These are phyloP conservation scores for Drosophila tani DNA, from an alignment of 1,140 invertebrate species.

Conservation along the genomic window DNA sequence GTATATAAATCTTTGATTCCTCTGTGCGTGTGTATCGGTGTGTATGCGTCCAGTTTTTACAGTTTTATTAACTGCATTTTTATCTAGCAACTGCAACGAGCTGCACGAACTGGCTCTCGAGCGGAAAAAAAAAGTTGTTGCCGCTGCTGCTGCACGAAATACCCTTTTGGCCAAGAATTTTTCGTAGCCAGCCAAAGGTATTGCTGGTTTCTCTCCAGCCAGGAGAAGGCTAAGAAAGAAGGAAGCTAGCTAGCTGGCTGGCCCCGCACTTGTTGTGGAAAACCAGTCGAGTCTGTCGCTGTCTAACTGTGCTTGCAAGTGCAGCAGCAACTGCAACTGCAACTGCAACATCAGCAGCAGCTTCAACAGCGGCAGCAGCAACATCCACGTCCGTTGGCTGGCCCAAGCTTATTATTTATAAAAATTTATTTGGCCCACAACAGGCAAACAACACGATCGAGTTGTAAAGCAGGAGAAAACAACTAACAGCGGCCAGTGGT, in stretches of 20 bases:
- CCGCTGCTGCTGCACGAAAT: slow-evolving; percentile 75
- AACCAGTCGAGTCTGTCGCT: slow-evolving; percentile 74
- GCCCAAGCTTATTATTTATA: slow-evolving; percentile 73
- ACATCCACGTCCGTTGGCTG: slow-evolving; percentile 64
- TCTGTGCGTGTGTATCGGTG: slow-evolving; percentile 47
- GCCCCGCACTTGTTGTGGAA: slow-evolving; percentile 70
- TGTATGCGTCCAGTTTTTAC: slow-evolving; percentile 81
- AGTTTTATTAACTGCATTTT: slow-evolving; percentile 84
- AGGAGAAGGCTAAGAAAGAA: slow-evolving; percentile 51
- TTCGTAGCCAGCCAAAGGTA: slow-evolving; percentile 60
- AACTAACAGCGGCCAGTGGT: slow-evolving; percentile 22
- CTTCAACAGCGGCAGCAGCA: slow-evolving; percentile 1
- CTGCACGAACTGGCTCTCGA: slow-evolving; percentile 81
- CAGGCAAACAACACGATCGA: slow-evolving; percentile 74
- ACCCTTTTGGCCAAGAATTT: slow-evolving; percentile 82
- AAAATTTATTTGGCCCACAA: slow-evolving; percentile 81
- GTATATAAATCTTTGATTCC: slow-evolving; percentile 42
- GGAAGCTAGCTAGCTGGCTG: slow-evolving; percentile 56
- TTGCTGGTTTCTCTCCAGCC: slow-evolving; percentile 23
- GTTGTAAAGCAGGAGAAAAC: slow-evolving; percentile 51
- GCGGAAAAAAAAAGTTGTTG: slow-evolving; percentile 72
- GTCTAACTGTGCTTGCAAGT: slow-evolving; percentile 76
- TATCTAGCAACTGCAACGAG: slow-evolving; percentile 76
- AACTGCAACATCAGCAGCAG: slow-evolving; percentile 34
- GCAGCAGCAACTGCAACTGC: slow-evolving; percentile 59